Base-by-base conservation (phyloP, 2,113 vertebrate species). In the Ceratotherium simum region DNA sequence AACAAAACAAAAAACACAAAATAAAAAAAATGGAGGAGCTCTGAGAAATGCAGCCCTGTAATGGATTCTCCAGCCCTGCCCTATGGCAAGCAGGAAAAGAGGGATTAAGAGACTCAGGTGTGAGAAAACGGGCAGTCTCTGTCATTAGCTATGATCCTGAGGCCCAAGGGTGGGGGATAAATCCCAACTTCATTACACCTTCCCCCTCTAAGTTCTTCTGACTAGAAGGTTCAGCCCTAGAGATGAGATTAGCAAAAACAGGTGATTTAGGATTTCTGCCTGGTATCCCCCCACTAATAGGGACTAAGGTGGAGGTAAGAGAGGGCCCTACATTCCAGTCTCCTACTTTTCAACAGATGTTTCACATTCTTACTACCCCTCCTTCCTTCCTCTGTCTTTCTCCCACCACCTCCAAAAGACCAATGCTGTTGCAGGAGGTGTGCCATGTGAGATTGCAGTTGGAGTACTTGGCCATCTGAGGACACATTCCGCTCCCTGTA, bases 141-240 rank as follows among this genome's bases (percentile, higher is more conserved):
- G 23, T 21, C 36, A 20, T 33, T 10, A 11, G 39, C 48, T 10
- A 3, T 16, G 78, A 58, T 81, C 31, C 14, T 14, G 10, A 64
- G 10, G 27, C 23, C n/a, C 13, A 33, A 8, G 39, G 27, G 8
- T 33, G 14, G 6, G 21, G 16, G 33, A 14, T 18, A 11, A 2
- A 33, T 25, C 51, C 2, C 1, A 2, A 20, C 5, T 42, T 64
- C 31, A 46, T 0, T 8, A 0, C 2, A 1, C 46, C 33, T 58
- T 42, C 48, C 29, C 25, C 51, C 60, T 54, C 18, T 4, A 20
- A 17, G 46, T 23, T 51, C 69, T 46, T 84, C 60, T 11, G 1
- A 33, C 25, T 0, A 46, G 36, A 23, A 54, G 62, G 64, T n/a
- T 60, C 39, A 27, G 12, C 58, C 56, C 72, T 18, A 8, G 17